Base-by-base conservation (phyloP, 2,888 invertebrate species). In the Morpho deidamia region DNA sequence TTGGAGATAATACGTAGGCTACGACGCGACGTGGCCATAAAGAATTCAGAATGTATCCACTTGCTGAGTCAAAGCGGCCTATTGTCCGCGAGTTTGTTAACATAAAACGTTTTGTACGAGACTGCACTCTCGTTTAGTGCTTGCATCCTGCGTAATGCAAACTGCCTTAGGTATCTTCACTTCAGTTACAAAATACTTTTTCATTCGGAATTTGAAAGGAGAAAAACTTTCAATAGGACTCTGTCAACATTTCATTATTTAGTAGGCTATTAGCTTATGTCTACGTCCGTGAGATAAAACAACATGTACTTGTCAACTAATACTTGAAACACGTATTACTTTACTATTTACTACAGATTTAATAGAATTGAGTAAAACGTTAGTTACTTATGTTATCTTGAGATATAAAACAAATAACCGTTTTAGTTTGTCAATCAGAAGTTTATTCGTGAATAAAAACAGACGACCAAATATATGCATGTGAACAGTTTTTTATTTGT, bases 31-130 rank as follows among this genome's bases (percentile, higher is more conserved):
- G 45, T 45, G 52, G 52, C 32, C 42, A 56, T 56, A 58, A 59
- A 59, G 56, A 53, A 60, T 59, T 56, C 56, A 58, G 53, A 60
- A 58, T 60, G 60, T 54, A 59, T 56, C 46, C 60, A 60, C 60
- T 60, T 59, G 54, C 11, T 42, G 50, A 53, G 44, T 58, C 52
- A 59, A 60, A 58, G 56, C 48, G 56, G 12, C 45, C 59, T 46
- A 59, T 60, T 60, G 60, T 60, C 41, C 38, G 37, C 51, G 48
- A 50, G 56, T 56, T 59, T 56, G 57, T 57, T 54, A 56, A 56
- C 54, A 51, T 59, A 56, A 59, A 59, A 54, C 49, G 56, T 54
- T 56, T 59, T 52, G 51, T 56, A 49, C 49, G 51, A 46, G 45
- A 55, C 56, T 56, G 49, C 56, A 56, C 54, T 56, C 49, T 7